A percentile compares a stretch with the other conserved stretches of the same genome.
phyloP scores from a whole-genome alignment of 2,888 invertebrate species.

The Magallana nippona region DNA sequence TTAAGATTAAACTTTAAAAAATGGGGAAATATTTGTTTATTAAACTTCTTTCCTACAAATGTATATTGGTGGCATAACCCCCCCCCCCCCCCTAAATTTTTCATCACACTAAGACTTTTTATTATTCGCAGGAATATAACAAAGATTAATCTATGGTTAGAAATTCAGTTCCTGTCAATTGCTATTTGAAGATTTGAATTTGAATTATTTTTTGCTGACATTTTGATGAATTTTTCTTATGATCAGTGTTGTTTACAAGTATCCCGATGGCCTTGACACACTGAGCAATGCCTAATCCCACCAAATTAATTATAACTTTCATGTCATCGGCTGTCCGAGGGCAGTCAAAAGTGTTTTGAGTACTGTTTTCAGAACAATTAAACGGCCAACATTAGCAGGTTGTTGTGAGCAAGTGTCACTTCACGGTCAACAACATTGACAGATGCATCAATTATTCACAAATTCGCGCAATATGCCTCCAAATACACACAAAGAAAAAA shows the following conservation, averaged over 20 bases:
- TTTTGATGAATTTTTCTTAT: conserved; percentile 12
- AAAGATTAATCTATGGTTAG: too few relatives aligned
- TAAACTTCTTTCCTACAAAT: too few relatives aligned
- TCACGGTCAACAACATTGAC: conserved; percentile 24
- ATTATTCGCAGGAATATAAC: too few relatives aligned
- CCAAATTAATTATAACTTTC: background rate
- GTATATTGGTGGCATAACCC: too few relatives aligned
- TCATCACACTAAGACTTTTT: too few relatives aligned
- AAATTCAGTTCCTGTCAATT: too few relatives aligned
- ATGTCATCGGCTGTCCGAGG: background rate
- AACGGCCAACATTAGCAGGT: background rate
- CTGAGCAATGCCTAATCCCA: conserved; percentile 13
- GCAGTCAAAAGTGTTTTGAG: background rate
- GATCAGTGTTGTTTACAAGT: background rate
- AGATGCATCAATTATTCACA: background rate
- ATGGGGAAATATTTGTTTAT: background rate
- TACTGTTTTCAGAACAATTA: background rate
- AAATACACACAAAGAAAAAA: background rate
- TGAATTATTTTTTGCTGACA: conserved; percentile 11
- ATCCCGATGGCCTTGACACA: conserved; percentile 13
- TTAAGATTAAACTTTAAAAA: background rate
- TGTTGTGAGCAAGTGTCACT: conserved; percentile 11
- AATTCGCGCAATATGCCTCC: background rate
- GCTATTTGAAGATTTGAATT: too few relatives aligned
- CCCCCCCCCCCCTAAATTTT: too few relatives aligned